Evolutionary conservation across 1,140 invertebrate genomes (phyloP), one percentile per base, ranked within the genome.

Genomic region (Meloidogyne chitwoodi): DNA sequence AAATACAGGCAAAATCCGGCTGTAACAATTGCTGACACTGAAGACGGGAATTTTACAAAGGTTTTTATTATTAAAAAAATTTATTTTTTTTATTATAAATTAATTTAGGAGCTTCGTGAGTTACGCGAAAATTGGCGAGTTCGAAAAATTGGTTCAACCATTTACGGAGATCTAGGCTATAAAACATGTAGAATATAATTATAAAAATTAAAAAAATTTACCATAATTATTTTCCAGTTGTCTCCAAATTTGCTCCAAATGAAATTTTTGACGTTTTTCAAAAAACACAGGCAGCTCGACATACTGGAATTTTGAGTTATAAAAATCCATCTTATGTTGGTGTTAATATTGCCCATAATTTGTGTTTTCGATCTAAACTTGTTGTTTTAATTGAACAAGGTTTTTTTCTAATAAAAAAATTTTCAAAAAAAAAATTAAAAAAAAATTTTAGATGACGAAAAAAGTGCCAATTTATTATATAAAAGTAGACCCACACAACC

Each of bases 101-200:
- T n/a, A n/a, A n/a, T n/a, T n/a, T n/a, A 74, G 16, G 81, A 82
- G 65, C 38, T 82, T 24, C 77, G 74, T 14, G 44, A 71, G 69
- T 73, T 82, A 70, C 79, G 81, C 14, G 78, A 82, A 74, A 77
- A 69, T 31, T 84, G 82, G 83, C 24, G 80, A 38, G 71, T 82
- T 62, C 77, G 81, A 26, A 82, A 82, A 76, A 63, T 81, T 1
- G 79, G 79, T 24, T 68, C 83, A 31, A 29, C 67, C 24, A 71
- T 84, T 41, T 77, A 83, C 29, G 81, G 81, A 12, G 81, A 82
- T 76, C 67, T 82, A 0, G 81, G 81, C 22, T 82, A 82, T 48
- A 73, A 81, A 68, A 82, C 72, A 38, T 82, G 81, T 81, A 66
- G 77, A 22, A 73, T 29, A 31, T 11, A 19, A 31, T n/a, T 44